Percentiles rank a stretch among this genome's conserved stretches.
phyloP scores from a whole-genome alignment of 2,888 invertebrate genomes.

The Xanthostigma xanthostigma region DNA sequence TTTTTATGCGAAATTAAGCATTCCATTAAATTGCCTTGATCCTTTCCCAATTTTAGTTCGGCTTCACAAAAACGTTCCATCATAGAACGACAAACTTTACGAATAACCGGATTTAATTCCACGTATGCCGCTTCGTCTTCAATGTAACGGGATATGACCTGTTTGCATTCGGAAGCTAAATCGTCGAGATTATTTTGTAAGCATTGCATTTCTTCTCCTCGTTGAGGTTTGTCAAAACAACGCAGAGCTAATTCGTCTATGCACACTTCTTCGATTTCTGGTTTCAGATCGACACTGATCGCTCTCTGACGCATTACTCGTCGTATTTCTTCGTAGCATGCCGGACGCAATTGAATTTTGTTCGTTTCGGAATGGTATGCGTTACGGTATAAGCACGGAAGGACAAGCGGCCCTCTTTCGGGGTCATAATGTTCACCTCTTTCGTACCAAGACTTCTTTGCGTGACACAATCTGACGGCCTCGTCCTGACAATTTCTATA shows the following conservation, averaged over 20 bases:
- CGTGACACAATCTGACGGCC: conserved; percentile 68
- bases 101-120: conserved; percentile 78
- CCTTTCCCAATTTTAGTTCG: conserved; percentile 50
- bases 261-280: conserved; percentile 85
- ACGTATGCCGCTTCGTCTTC: conserved; percentile 79
- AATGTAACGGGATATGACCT: conserved; percentile 69
- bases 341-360: conserved; percentile 35
- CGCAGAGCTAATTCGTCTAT: conserved; percentile 67
- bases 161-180: conserved; percentile 50
- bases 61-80: conserved; percentile 63
- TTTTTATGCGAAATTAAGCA: conserved; percentile 88
- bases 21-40: conserved; percentile 83
- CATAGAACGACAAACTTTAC: conserved; percentile 63
- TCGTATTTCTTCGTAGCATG: conserved; percentile 63
- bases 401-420: conserved; percentile 65
- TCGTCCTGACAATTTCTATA: conserved; percentile 80
- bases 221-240: conserved; percentile 74
- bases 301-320: conserved; percentile 89
- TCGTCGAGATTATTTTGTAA: conserved; percentile 73
- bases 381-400: conserved; percentile 79
- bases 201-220: conserved; percentile 85
- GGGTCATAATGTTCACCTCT: conserved; percentile 44
- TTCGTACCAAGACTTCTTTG: conserved; percentile 61
- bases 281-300: conserved; percentile 80
- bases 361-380: conserved; percentile 33